Base-by-base conservation (phyloP, 2,888 invertebrate species). In the Molanna angustata region DNA sequence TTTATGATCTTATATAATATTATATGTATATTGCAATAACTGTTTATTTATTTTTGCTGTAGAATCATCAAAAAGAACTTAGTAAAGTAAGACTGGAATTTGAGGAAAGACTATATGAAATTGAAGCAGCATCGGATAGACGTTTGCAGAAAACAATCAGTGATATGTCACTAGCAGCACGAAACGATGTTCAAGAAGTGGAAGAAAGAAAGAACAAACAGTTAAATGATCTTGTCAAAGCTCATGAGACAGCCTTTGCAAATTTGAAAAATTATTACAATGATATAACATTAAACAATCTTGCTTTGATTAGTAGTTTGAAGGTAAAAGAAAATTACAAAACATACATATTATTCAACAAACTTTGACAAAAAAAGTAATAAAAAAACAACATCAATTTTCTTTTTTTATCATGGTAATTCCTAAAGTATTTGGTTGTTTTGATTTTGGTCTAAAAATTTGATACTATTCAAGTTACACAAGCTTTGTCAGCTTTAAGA, bases 261-360 rank as follows among this genome's bases (percentile, higher is more conserved):
- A 92, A 95, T 67, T 86, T 96, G 73, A 95, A 94, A 69, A 90
- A 88, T 69, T 96, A 95, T 72, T 97, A 95, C 66, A 94, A 94
- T 64, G 94, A 95, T 64, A 94, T 96, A 47, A 94, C 94, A 0
- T 74, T 94, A 11, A 95, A 95, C 69, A 96, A 96, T 71, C 76
- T 96, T 60, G 90, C 93, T 0, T 74, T 96, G 2, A 95, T 96
- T 54, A 89, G 89, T 66, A 90, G 90, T 61, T 74, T 96, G 27
- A 96, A 95, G 76, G 85, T 84, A 66, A 42, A 40, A 17, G 18
- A 2, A 17, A 18, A 1, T 27, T 27, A 7, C 11, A 27, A n/a
- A n/a, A n/a, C n/a, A n/a, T n/a, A n/a, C n/a, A n/a, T n/a, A n/a
- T n/a, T n/a, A n/a, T n/a, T n/a, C n/a, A n/a, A n/a, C n/a, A n/a